Percentiles rank a stretch among this genome's conserved stretches.
Conservation (phyloP, 1,140 invertebrate genomes). For the Laupala kohalensis region DNA sequence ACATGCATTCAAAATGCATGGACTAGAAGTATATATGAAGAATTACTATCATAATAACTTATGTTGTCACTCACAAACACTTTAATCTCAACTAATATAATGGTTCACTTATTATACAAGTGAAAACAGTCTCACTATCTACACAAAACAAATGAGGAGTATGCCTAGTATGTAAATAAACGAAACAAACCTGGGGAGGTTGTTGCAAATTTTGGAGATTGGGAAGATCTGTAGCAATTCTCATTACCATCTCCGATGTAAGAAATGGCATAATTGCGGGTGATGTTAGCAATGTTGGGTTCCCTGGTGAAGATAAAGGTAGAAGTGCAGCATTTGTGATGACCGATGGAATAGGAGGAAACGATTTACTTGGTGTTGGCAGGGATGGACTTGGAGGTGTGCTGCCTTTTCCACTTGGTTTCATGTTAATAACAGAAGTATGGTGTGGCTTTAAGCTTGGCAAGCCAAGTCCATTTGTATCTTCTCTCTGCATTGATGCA, state of each 20-base stretch:
- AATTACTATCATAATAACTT: no score
- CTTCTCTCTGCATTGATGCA: constrained; percentile 17
- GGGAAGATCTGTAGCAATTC: constrained; percentile 8
- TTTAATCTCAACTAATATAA: no score
- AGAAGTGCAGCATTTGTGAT: constrained; percentile 19
- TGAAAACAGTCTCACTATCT: no score
- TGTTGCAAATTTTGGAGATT: no score
- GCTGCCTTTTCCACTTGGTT: neutral
- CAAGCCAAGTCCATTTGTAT: neutral
- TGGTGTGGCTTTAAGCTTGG: neutral
- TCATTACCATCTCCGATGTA: constrained; percentile 10
- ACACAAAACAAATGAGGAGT: no score
- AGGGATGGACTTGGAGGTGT: neutral
- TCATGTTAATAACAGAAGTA: neutral
- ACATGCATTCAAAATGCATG: no score
- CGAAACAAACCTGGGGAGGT: no score
- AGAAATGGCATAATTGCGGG: constrained; percentile 7
- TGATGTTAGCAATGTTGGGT: constrained; percentile 18
- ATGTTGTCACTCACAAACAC: no score
- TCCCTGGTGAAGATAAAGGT: constrained; percentile 18
- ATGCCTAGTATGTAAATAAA: no score
- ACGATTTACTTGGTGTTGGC: neutral
- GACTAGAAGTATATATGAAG: no score
- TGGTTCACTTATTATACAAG: no score
- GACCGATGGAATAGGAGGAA: neutral